phyloP scores from a whole-genome alignment of 2,797 vertebrate species.

The Parotocinclus haroldoi region DNA sequence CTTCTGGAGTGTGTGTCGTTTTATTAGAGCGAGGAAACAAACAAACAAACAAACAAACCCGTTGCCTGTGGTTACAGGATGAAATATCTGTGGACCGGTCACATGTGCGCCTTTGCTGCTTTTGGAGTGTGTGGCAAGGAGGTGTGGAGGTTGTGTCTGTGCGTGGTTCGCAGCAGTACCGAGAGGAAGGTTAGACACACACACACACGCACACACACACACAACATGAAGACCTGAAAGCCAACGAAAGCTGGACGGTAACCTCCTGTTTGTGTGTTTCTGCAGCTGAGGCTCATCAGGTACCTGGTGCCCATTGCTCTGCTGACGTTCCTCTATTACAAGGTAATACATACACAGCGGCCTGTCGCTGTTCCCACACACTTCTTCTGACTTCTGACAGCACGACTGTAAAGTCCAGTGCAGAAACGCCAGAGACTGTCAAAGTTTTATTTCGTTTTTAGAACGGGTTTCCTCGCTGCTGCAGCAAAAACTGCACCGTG shows the following conservation, averaged over 20 bases:
- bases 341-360: slow-evolving; percentile 73
- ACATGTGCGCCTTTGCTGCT: slow-evolving; percentile 91
- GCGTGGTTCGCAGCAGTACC: slow-evolving; percentile 71
- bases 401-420: slow-evolving; percentile 9
- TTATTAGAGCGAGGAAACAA: slow-evolving; percentile 2
- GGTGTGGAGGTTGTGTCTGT: slow-evolving; percentile 79
- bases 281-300: slow-evolving; percentile 78
- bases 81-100: slow-evolving; percentile 97
- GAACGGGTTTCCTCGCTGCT: slow-evolving; percentile 12
- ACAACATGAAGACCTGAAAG: neutral
- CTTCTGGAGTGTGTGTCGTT: slow-evolving; percentile 8
- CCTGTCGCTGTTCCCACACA: slow-evolving; percentile 31
- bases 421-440: slow-evolving; percentile 11
- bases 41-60: neutral
- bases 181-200: slow-evolving; percentile 64
- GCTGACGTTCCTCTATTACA: slow-evolving; percentile 81
- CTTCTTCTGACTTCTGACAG: slow-evolving; percentile 38
- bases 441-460: slow-evolving; percentile 32
- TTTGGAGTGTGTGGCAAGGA: slow-evolving; percentile 87
- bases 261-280: slow-evolving; percentile 38
- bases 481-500: slow-evolving; percentile 22
- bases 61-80: slow-evolving; percentile 72
- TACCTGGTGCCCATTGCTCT: slow-evolving; percentile 75
- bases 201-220: slow-evolving; percentile 1
- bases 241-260: too few species aligned